These are phyloP conservation scores for Galerucella nymphaeae DNA, from an alignment of 2,888 invertebrate species.

Conservation along the genomic window DNA sequence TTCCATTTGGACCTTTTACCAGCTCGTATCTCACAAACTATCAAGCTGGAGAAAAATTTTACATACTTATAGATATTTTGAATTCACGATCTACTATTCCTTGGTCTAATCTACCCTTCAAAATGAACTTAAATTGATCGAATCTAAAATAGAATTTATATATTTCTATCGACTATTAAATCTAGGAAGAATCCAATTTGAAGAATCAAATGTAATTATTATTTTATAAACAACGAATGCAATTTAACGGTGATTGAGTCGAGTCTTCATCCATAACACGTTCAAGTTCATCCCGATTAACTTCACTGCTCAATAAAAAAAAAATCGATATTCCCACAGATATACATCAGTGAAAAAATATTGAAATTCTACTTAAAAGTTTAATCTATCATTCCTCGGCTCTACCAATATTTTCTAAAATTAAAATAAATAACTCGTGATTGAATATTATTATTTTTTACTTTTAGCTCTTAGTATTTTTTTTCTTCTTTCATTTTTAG, in stretches of 20 bases:
- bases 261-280: constrained; percentile 35
- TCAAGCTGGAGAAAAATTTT: no score
- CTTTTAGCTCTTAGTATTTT: no score
- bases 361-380: not conserved
- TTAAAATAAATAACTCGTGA: no score
- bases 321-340: constrained; percentile 8
- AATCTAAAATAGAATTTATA: not conserved
- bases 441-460: no score
- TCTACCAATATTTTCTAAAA: no score
- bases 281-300: constrained; percentile 28
- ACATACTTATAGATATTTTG: no score
- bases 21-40: no score
- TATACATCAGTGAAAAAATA: not conserved
- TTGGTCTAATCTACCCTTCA: no score
- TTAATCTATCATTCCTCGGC: no score
- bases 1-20: no score
- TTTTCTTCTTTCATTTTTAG: no score
- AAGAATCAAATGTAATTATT: constrained; percentile 28
- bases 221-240: constrained; percentile 5
- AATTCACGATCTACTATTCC: no score
- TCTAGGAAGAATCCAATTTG: constrained; percentile 8
- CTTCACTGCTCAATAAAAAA: constrained; percentile 13
- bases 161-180: not conserved
- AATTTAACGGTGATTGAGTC: constrained; percentile 35
- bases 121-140: not conserved